These are phyloP conservation scores for Oreortyx pictus DNA, from an alignment of 2,797 vertebrate species.

Conservation along the genomic window DNA sequence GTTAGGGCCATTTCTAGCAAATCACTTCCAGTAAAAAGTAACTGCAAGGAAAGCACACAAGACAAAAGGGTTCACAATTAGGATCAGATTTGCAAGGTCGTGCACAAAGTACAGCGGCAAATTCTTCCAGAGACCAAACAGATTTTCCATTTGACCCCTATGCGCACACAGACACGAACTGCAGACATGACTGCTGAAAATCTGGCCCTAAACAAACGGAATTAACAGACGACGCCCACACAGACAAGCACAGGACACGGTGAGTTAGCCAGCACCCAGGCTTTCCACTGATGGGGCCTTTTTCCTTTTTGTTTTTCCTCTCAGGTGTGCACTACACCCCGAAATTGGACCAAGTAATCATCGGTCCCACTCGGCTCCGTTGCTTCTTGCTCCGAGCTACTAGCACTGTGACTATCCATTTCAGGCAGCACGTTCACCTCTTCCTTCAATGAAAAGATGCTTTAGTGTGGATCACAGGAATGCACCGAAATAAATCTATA, in stretches of 20 bases:
- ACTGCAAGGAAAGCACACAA: slow-evolving; percentile 40
- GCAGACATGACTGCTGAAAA: slow-evolving; percentile 36
- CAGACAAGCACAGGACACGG: slow-evolving; percentile 69
- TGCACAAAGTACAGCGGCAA: slow-evolving; percentile 20
- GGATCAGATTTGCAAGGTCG: background rate
- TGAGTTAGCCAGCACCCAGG: slow-evolving; percentile 54
- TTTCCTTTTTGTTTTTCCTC: background rate
- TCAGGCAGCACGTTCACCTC: slow-evolving; percentile 59
- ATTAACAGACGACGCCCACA: slow-evolving; percentile 65
- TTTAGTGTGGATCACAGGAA: slow-evolving; percentile 60
- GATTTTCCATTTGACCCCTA: background rate
- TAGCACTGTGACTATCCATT: background rate
- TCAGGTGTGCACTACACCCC: background rate
- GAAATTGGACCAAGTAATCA: slow-evolving; percentile 12
- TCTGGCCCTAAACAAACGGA: slow-evolving; percentile 55
- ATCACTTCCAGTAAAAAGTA: slow-evolving; percentile 53
- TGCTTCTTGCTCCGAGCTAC: slow-evolving; percentile 28
- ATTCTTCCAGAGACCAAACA: slow-evolving; percentile 22
- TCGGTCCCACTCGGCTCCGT: background rate
- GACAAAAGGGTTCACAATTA: slow-evolving; percentile 40
- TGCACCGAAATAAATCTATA: slow-evolving; percentile 58
- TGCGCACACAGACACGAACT: background rate
- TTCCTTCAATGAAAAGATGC: slow-evolving; percentile 42
- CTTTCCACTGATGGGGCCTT: slow-evolving; percentile 49
- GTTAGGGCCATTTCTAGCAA: slow-evolving; percentile 40